A percentile compares a stretch with the other conserved stretches of the same genome.
These are phyloP conservation scores for Tipula helvola DNA, from an alignment of 2,888 invertebrate species.

Conservation along the genomic window DNA sequence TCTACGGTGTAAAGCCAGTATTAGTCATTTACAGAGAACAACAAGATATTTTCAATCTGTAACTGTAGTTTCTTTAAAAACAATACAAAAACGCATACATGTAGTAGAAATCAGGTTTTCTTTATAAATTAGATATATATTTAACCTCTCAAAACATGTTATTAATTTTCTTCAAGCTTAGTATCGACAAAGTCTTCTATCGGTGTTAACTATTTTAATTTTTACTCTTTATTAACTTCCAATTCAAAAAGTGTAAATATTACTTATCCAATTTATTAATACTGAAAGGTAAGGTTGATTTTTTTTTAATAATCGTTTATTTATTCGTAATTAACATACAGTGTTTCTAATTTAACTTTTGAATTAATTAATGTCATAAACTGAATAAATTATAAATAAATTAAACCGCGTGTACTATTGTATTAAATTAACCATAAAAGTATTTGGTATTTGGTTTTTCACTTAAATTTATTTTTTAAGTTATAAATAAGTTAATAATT, in stretches of 20 bases:
- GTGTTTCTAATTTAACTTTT: background rate
- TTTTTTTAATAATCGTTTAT: background rate
- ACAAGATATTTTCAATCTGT: too few species aligned
- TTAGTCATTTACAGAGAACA: too few species aligned
- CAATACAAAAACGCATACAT: too few species aligned
- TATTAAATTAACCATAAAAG: too few species aligned
- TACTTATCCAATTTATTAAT: background rate
- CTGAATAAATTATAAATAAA: background rate
- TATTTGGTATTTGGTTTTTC: too few species aligned
- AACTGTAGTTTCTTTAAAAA: too few species aligned
- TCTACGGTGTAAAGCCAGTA: too few species aligned
- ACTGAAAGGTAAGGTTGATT: background rate
- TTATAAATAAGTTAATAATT: too few species aligned
- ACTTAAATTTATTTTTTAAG: too few species aligned
- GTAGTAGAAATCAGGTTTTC: too few species aligned
- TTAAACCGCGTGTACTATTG: background rate
- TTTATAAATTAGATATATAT: too few species aligned
- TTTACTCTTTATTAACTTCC: background rate
- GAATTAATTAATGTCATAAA: background rate
- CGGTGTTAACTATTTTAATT: background rate
- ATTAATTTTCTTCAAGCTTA: background rate
- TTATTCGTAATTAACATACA: background rate
- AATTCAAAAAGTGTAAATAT: background rate
- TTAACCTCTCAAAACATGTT: too few species aligned
- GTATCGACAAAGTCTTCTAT: background rate